Percentiles rank a stretch among this genome's conserved stretches.
Conservation (phyloP, 2,888 invertebrate species). For the Drosophila dives region DNA sequence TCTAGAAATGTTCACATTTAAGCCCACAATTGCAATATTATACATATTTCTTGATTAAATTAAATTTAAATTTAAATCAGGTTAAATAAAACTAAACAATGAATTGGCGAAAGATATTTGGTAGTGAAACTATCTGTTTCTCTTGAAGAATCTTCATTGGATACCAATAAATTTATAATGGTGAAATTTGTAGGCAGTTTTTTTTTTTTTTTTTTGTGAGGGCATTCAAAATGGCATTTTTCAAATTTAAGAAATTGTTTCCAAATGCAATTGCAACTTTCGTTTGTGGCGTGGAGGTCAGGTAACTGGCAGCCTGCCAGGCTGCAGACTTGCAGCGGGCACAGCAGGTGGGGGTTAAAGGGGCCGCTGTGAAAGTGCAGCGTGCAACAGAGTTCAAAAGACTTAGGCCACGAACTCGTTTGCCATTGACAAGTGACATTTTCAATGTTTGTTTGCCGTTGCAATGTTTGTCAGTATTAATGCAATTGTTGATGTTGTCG, state of each 20-base stretch:
- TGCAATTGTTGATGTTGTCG: neutral
- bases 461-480: constrained; percentile 23
- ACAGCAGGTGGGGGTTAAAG: constrained; percentile 4
- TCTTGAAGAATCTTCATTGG: neutral
- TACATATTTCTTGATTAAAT: neutral
- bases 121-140: neutral
- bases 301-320: constrained; percentile 17
- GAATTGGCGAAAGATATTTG: neutral
- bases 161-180: neutral
- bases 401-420: constrained; percentile 75
- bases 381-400: constrained; percentile 68
- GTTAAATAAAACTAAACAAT: neutral
- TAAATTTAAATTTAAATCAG: neutral
- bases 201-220: neutral
- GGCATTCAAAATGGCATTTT: constrained; percentile 18
- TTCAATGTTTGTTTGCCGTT: constrained; percentile 34
- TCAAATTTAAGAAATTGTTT: constrained; percentile 3
- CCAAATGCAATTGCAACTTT: constrained; percentile 50
- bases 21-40: neutral
- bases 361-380: constrained; percentile 55
- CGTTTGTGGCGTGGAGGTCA: constrained; percentile 51
- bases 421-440: constrained; percentile 69
- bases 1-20: neutral
- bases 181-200: neutral
- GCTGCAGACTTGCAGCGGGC: constrained; percentile 7